phyloP scores from a whole-genome alignment of 2,113 vertebrate species.

The Mesembrinibis cayennensis region DNA sequence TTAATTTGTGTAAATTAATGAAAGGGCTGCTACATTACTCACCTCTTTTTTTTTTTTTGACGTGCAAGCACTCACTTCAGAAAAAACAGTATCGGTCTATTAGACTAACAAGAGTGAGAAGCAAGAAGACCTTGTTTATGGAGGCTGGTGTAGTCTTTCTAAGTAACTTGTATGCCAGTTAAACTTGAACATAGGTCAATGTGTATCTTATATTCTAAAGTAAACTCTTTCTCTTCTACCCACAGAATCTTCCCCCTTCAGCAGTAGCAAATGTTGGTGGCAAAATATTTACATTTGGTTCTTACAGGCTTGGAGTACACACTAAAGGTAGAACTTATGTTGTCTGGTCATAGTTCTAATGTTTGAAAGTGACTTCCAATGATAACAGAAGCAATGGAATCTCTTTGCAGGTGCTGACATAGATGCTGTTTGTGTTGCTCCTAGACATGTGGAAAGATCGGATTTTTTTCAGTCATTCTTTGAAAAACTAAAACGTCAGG shows the following conservation, averaged over 20 bases:
- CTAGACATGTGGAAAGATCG: slow-evolving; percentile 90
- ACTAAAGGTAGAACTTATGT: slow-evolving; percentile 87
- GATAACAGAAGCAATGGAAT: background rate
- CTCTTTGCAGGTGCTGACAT: slow-evolving; percentile 90
- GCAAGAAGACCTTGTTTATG: background rate
- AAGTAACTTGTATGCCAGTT: background rate
- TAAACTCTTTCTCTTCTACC: background rate
- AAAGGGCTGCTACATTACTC: background rate
- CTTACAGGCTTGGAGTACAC: slow-evolving; percentile 96
- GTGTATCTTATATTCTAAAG: background rate
- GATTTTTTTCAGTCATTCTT: slow-evolving; percentile 98
- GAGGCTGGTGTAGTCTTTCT: background rate
- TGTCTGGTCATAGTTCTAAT: background rate
- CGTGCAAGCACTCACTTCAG: background rate
- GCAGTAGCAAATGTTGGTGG: slow-evolving; percentile 83
- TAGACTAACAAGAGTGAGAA: background rate
- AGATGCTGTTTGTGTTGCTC: slow-evolving; percentile 94
- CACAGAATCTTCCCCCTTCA: slow-evolving; percentile 88
- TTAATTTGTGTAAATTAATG: background rate
- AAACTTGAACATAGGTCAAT: background rate
- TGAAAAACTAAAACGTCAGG: slow-evolving; percentile 91
- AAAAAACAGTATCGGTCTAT: background rate
- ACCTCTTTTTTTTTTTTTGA: background rate
- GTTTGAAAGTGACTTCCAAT: background rate
- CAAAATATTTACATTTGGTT: slow-evolving; percentile 98